A percentile compares a stretch with the other conserved stretches of the same genome.
These are phyloP conservation scores for Penaeus monodon DNA, from an alignment of 2,888 invertebrate genomes.

Conservation along the genomic window DNA sequence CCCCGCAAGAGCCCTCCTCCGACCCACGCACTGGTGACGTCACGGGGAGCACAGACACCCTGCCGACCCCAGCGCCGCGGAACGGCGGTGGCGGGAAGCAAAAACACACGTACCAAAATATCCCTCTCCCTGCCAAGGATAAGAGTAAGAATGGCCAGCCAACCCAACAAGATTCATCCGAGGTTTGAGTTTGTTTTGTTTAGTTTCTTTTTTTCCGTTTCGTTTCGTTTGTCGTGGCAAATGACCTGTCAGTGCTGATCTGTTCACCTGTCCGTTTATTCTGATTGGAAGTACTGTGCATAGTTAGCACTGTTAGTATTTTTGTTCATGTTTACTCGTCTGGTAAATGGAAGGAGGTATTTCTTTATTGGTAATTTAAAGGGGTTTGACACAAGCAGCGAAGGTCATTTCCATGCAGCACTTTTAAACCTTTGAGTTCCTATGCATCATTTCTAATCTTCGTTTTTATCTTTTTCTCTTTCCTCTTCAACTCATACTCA, in stretches of 20 bases:
- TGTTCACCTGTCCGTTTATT: neutral
- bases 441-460: slow-evolving; percentile 40
- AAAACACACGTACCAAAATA: slow-evolving; percentile 74
- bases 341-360: neutral
- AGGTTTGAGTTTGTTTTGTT: slow-evolving; percentile 59
- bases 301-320: neutral
- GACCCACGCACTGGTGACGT: slow-evolving; percentile 39
- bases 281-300: too few species aligned
- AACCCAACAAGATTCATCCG: slow-evolving; percentile 19
- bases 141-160: slow-evolving; percentile 66
- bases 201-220: slow-evolving; percentile 42
- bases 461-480: slow-evolving; percentile 32
- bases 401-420: slow-evolving; percentile 18
- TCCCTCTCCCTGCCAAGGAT: slow-evolving; percentile 72
- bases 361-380: too few species aligned
- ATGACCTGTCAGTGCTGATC: slow-evolving; percentile 52
- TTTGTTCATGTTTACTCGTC: neutral
- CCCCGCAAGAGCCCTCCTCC: slow-evolving; percentile 29
- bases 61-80: slow-evolving; percentile 60
- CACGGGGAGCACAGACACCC: slow-evolving; percentile 20
- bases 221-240: slow-evolving; percentile 40
- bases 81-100: slow-evolving; percentile 56
- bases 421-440: slow-evolving; percentile 4
- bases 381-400: slow-evolving; percentile 14
- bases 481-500: slow-evolving; percentile 67